These are phyloP conservation scores for Perccottus glenii DNA, from an alignment of 2,113 vertebrate species.

Conservation along the genomic window DNA sequence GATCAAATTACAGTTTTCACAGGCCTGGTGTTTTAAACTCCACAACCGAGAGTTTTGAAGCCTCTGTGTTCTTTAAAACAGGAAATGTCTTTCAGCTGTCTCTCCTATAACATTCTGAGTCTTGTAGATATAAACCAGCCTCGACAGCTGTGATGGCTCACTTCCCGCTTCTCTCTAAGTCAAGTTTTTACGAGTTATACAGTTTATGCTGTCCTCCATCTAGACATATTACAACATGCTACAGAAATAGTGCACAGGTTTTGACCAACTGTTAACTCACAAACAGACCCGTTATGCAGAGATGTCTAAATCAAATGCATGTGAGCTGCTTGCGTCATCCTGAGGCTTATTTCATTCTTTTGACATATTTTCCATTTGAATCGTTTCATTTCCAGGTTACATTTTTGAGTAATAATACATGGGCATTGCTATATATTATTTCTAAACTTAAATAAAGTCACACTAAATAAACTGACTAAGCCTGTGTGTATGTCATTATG, in stretches of 20 bases:
- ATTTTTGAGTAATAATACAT: too few species aligned
- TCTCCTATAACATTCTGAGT: not conserved
- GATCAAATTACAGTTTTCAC: not conserved
- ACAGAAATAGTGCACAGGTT: slow-evolving; percentile 9
- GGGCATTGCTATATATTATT: too few species aligned
- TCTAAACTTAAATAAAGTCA: too few species aligned
- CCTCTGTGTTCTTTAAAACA: not conserved
- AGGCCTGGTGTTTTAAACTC: not conserved
- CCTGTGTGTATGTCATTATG: too few species aligned
- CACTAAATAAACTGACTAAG: too few species aligned
- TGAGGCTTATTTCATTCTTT: not conserved
- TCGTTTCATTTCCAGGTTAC: not conserved
- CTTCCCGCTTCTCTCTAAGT: slow-evolving; percentile 14
- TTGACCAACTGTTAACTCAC: slow-evolving; percentile 40
- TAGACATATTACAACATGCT: slow-evolving; percentile 16
- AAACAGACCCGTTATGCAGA: slow-evolving; percentile 8
- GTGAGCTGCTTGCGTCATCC: not conserved
- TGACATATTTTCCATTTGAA: not conserved
- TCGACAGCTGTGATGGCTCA: slow-evolving; percentile 2
- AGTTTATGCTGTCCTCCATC: slow-evolving; percentile 17
- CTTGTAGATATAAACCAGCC: not conserved
- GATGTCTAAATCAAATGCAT: slow-evolving; percentile 10
- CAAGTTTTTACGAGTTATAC: slow-evolving; percentile 1
- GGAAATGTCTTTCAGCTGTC: not conserved
- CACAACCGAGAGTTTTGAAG: too few species aligned